A percentile compares a stretch with the other conserved stretches of the same genome.
phyloP scores from a whole-genome alignment of 1,140 invertebrate genomes.

The Philopotamus ludificatus region DNA sequence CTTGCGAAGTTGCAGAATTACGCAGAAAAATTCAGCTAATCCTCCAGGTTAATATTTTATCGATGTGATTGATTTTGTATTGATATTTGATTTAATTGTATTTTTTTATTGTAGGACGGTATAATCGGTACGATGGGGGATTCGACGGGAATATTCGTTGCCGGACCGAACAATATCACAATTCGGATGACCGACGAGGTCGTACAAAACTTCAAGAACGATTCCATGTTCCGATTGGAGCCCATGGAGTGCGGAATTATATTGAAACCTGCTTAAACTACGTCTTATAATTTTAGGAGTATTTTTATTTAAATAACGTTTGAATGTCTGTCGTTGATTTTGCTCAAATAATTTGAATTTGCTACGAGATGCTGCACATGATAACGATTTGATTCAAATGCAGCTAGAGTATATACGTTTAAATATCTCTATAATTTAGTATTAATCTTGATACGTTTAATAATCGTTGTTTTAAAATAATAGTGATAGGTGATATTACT shows the following conservation, averaged over 20 bases:
- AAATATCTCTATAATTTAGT: too few relatives aligned
- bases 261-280: constrained; percentile 18
- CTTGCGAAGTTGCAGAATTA: constrained; percentile 9
- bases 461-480: too few relatives aligned
- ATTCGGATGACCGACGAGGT: constrained; percentile 53
- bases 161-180: constrained; percentile 48
- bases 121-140: constrained; percentile 22
- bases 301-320: constrained; percentile 6
- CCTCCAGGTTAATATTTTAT: constrained; percentile 6
- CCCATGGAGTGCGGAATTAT: constrained; percentile 24
- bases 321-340: too few relatives aligned
- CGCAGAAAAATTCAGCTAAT: neutral
- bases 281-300: constrained; percentile 6
- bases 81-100: neutral
- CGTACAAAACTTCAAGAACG: constrained; percentile 43
- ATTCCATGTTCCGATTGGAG: constrained; percentile 36
- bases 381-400: neutral
- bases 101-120: constrained; percentile 43
- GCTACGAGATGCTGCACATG: neutral
- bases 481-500: too few relatives aligned
- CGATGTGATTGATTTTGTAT: constrained; percentile 4
- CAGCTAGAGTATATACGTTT: neutral
- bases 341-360: neutral
- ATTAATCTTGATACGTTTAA: too few relatives aligned
- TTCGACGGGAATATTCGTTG: constrained; percentile 47